A percentile compares a stretch with the other conserved stretches of the same genome.
Conservation (phyloP, 2,113 vertebrate species). For the Spermophilus dauricus region DNA sequence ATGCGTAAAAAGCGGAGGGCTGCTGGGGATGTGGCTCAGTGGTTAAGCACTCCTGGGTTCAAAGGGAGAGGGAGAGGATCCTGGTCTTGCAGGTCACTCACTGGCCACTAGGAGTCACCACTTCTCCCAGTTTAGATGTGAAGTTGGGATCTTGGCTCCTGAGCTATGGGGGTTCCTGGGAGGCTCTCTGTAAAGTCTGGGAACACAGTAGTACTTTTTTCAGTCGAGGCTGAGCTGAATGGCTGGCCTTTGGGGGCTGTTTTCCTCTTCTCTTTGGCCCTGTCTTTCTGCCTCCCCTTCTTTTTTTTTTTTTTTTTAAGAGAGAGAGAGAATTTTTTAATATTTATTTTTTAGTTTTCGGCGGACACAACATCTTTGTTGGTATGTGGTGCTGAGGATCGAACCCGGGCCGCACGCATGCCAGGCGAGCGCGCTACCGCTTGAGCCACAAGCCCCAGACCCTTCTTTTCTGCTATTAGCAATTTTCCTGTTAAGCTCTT, state of each 20-base stretch:
- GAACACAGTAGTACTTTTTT: not conserved
- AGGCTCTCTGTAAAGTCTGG: not conserved
- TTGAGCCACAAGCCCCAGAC: too few relatives aligned
- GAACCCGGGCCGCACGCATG: too few relatives aligned
- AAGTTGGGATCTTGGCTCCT: not conserved
- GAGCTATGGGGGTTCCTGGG: not conserved
- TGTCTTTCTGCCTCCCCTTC: not conserved
- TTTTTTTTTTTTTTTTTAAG: not conserved
- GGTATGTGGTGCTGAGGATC: too few relatives aligned
- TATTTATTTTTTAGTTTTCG: too few relatives aligned
- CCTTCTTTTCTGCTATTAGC: not conserved
- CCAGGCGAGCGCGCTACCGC: too few relatives aligned
- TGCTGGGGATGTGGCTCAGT: too few relatives aligned
- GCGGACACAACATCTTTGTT: too few relatives aligned
- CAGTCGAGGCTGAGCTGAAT: not conserved
- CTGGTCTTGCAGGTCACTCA: not conserved
- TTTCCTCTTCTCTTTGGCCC: not conserved
- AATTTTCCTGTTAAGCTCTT: not conserved
- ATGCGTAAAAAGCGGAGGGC: too few relatives aligned
- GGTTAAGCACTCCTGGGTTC: too few relatives aligned
- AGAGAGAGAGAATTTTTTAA: too few relatives aligned
- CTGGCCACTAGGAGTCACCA: constrained; percentile 73
- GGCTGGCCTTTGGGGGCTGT: not conserved
- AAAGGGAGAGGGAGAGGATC: not conserved
- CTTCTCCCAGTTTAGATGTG: not conserved